phyloP scores from a whole-genome alignment of 2,888 invertebrate species.

The Synergus gifuensis region DNA sequence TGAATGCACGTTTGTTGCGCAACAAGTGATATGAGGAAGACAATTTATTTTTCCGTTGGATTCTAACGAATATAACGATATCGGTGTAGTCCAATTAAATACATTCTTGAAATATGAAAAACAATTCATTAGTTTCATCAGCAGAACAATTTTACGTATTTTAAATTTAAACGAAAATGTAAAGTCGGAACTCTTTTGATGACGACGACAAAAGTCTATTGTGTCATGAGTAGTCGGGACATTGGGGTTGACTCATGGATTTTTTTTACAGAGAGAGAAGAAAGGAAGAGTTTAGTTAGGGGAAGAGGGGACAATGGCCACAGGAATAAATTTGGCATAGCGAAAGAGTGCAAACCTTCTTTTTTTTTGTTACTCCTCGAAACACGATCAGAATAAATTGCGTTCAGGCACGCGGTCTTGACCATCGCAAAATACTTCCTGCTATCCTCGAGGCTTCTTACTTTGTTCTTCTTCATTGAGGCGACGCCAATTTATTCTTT shows the following conservation, averaged over 20 bases:
- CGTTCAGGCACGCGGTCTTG: conserved; percentile 6
- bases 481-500: conserved; percentile 40
- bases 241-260: conserved; percentile 24
- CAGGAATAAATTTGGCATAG: conserved; percentile 21
- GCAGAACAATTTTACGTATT: background rate
- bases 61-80: background rate
- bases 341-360: background rate
- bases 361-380: background rate
- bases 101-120: background rate
- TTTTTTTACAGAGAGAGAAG: conserved; percentile 9
- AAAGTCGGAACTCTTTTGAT: background rate
- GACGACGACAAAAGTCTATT: conserved; percentile 20
- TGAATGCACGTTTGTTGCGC: background rate
- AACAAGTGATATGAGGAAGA: background rate
- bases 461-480: conserved; percentile 40
- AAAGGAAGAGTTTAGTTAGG: conserved; percentile 32
- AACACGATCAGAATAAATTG: conserved; percentile 38
- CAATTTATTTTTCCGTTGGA: background rate
- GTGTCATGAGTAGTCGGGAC: conserved; percentile 1
- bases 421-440: conserved; percentile 39
- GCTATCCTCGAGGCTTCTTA: conserved; percentile 25
- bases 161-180: conserved; percentile 17
- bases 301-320: conserved; percentile 30
- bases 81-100: background rate
- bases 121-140: background rate